These are phyloP conservation scores for Amphimallon solstitiale DNA, from an alignment of 2,888 invertebrate species.

Conservation along the genomic window DNA sequence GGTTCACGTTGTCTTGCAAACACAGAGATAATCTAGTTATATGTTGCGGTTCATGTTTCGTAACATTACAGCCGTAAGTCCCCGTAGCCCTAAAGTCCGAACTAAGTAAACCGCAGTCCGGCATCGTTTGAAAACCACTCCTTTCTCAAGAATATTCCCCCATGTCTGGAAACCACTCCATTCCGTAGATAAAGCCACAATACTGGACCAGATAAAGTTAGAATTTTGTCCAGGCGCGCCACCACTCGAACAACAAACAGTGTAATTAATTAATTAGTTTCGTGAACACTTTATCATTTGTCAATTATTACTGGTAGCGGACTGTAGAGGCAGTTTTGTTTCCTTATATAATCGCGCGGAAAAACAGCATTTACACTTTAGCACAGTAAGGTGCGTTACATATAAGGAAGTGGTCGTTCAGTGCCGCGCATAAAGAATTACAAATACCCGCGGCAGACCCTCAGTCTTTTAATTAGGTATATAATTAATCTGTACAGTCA, in stretches of 20 bases:
- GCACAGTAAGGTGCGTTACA: constrained; percentile 54
- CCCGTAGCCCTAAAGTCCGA: constrained; percentile 54
- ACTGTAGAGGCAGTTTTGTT: constrained; percentile 50
- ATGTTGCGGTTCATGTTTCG: constrained; percentile 39
- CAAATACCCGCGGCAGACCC: constrained; percentile 55
- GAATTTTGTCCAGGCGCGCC: neutral
- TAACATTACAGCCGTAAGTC: constrained; percentile 37
- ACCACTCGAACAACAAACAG: constrained; percentile 28
- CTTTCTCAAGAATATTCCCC: constrained; percentile 37
- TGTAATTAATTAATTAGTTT: constrained; percentile 62
- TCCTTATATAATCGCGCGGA: constrained; percentile 56
- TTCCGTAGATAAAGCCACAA: constrained; percentile 25
- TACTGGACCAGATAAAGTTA: constrained; percentile 22
- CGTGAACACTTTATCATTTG: constrained; percentile 60
- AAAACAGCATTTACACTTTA: constrained; percentile 60
- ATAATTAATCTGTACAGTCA: constrained; percentile 62
- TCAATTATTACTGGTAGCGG: constrained; percentile 59
- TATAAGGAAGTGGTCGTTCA: constrained; percentile 56
- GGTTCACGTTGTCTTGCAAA: too few relatives aligned
- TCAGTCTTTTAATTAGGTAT: constrained; percentile 59
- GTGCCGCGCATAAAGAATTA: constrained; percentile 55
- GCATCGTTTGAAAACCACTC: constrained; percentile 43
- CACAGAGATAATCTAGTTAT: constrained; percentile 35
- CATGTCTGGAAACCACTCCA: constrained; percentile 29
- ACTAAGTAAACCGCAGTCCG: constrained; percentile 49